A percentile compares a stretch with the other conserved stretches of the same genome.
Evolutionary conservation across 92 coral and sea anemone genomes (phyloP).

Genomic region (Palythoa grandiflora): DNA sequence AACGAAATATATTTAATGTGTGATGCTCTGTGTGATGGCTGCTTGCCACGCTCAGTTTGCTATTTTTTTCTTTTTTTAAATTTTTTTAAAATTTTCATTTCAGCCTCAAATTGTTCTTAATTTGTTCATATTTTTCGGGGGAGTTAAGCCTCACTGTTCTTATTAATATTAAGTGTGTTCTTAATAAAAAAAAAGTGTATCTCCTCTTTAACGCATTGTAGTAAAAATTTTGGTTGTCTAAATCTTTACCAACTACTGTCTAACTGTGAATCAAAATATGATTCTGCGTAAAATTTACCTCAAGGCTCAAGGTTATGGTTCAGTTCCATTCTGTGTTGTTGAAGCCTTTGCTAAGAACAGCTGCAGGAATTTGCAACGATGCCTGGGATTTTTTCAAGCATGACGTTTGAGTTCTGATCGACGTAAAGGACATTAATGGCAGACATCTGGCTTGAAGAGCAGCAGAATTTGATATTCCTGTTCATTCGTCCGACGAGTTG

Average conservation of each 20-base stretch:
- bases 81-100: too few species aligned
- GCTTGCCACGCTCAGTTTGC: too few species aligned
- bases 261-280: slow-evolving; percentile 30
- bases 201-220: not conserved
- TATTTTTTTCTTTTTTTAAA: too few species aligned
- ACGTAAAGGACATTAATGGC: slow-evolving; percentile 56
- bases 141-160: too few species aligned
- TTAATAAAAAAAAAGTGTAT: too few species aligned
- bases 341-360: slow-evolving; percentile 31
- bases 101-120: too few species aligned
- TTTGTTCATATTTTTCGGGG: too few species aligned
- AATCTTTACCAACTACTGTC: not conserved
- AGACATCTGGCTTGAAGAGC: slow-evolving; percentile 57
- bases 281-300: slow-evolving; percentile 11
- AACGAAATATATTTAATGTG: too few species aligned
- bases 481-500: slow-evolving; percentile 43
- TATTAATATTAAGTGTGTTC: too few species aligned
- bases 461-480: slow-evolving; percentile 41
- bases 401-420: slow-evolving; percentile 33
- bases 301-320: not conserved
- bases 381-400: slow-evolving; percentile 46
- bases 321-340: not conserved
- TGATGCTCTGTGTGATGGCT: too few species aligned
- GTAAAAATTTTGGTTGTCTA: not conserved
- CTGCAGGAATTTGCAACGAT: slow-evolving; percentile 66